A percentile compares a stretch with the other conserved stretches of the same genome.
These are phyloP conservation scores for Bostrychus sinensis DNA, from an alignment of 2,113 vertebrate genomes.

Conservation along the genomic window DNA sequence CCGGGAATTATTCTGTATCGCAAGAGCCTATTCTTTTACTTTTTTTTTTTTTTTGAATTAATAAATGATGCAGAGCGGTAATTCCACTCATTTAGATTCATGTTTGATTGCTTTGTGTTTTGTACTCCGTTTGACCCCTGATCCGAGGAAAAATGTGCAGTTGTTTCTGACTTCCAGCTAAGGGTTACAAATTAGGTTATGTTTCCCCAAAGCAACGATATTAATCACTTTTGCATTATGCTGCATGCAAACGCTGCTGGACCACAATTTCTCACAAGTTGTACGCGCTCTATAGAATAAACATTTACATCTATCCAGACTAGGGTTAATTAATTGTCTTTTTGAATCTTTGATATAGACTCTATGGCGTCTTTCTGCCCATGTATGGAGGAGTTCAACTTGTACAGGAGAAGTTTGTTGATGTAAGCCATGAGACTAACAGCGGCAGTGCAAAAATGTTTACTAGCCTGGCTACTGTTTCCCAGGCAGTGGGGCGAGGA, in stretches of 20 bases:
- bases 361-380: slow-evolving; percentile 1
- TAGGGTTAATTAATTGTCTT: slow-evolving; percentile 1
- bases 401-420: slow-evolving; percentile 26
- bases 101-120: slow-evolving; percentile 56
- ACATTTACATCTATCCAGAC: neutral
- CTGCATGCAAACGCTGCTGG: slow-evolving; percentile 18
- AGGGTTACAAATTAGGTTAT: slow-evolving; percentile 38
- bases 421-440: neutral
- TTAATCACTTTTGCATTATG: slow-evolving; percentile 34
- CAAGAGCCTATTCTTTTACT: slow-evolving; percentile 17
- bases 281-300: slow-evolving; percentile 16
- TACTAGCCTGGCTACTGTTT: slow-evolving; percentile 34
- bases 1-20: slow-evolving; percentile 50
- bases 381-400: slow-evolving; percentile 1
- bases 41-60: slow-evolving; percentile 43
- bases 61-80: slow-evolving; percentile 45
- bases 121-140: slow-evolving; percentile 50
- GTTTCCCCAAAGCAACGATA: slow-evolving; percentile 36
- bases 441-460: slow-evolving; percentile 3
- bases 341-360: neutral
- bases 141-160: slow-evolving; percentile 26
- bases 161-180: slow-evolving; percentile 30
- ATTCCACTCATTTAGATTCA: slow-evolving; percentile 62
- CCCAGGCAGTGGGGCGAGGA: slow-evolving; percentile 16
- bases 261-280: slow-evolving; percentile 1